Conservation (phyloP, 2,888 invertebrate genomes). For the Eristalis arbustorum region DNA sequence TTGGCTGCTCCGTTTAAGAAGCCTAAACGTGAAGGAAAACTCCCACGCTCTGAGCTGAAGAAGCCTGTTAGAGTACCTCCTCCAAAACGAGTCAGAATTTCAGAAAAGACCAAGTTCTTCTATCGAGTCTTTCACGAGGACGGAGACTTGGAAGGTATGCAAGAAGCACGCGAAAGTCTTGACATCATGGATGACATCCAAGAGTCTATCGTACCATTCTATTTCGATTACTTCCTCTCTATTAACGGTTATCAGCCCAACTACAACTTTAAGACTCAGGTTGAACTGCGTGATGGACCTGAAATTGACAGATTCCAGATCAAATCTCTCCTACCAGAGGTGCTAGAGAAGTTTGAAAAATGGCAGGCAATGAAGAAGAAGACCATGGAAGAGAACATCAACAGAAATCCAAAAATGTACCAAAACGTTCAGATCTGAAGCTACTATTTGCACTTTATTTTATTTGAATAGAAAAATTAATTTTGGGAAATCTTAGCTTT, state of each 20-base stretch:
- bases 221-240: conserved; percentile 79
- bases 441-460: not conserved
- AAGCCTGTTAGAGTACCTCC: conserved; percentile 64
- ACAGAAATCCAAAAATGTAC: conserved; percentile 77
- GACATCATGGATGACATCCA: conserved; percentile 74
- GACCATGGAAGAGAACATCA: conserved; percentile 78
- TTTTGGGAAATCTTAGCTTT: conserved; percentile 16
- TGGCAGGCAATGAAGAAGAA: conserved; percentile 75
- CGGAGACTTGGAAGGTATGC: conserved; percentile 68
- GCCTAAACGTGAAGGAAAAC: conserved; percentile 73
- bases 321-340: conserved; percentile 73
- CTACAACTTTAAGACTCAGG: conserved; percentile 78
- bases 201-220: conserved; percentile 78
- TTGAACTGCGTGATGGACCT: conserved; percentile 76
- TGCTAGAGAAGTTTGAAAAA: conserved; percentile 72
- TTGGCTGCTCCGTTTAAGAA: conserved; percentile 75
- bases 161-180: conserved; percentile 73
- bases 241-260: conserved; percentile 78
- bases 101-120: conserved; percentile 76
- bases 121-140: conserved; percentile 77
- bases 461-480: conserved; percentile 29
- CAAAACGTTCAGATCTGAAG: conserved; percentile 74
- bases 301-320: conserved; percentile 74
- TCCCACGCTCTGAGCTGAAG: conserved; percentile 74
- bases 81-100: conserved; percentile 57